These are phyloP conservation scores for Willisornis vidua DNA, from an alignment of 2,113 vertebrate genomes.

Conservation along the genomic window DNA sequence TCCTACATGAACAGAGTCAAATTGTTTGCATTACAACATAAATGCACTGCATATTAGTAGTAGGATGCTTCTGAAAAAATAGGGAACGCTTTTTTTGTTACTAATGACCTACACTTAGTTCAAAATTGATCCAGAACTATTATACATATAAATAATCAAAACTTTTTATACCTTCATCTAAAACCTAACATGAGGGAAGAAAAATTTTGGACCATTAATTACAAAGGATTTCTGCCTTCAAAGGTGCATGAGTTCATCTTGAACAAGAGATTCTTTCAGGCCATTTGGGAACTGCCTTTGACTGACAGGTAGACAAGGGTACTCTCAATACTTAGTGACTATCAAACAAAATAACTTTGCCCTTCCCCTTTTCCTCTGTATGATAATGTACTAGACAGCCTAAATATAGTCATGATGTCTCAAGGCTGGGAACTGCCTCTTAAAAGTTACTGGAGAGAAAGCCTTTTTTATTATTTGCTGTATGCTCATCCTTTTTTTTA, in stretches of 20 bases:
- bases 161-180: background rate
- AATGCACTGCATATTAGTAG: background rate
- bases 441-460: background rate
- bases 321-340: background rate
- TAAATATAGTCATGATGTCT: background rate
- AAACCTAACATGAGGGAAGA: background rate
- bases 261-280: background rate
- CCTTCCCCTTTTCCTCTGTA: background rate
- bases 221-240: background rate
- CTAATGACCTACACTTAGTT: background rate
- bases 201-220: background rate
- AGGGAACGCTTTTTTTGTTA: background rate
- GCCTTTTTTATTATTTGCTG: background rate
- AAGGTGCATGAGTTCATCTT: background rate
- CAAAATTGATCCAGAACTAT: background rate
- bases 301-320: background rate
- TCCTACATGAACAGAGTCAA: background rate
- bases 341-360: background rate
- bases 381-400: background rate
- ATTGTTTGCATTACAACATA: background rate
- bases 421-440: background rate
- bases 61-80: background rate
- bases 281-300: background rate
- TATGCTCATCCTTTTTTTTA: background rate
- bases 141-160: background rate